Percentiles rank a stretch among this genome's conserved stretches.
Evolutionary conservation across 2,797 vertebrate species (phyloP).

Genomic region (Urocyon cinereoargenteus): DNA sequence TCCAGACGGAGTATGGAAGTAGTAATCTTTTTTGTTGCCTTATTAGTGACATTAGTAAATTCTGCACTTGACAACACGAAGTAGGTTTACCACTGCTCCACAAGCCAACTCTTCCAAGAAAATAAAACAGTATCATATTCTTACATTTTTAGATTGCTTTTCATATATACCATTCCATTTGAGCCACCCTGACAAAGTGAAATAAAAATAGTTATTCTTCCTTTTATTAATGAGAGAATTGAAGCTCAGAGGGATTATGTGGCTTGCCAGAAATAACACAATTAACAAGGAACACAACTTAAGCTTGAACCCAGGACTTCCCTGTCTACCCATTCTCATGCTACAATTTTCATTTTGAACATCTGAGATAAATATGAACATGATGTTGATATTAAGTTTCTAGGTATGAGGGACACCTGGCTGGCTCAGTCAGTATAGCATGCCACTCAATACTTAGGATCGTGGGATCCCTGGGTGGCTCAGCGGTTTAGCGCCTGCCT

Average conservation of each 20-base stretch:
- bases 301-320: not conserved
- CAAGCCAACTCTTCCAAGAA: slow-evolving; percentile 21
- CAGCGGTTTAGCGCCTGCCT: too few relatives aligned
- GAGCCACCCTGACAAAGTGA: not conserved
- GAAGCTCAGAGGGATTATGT: not conserved
- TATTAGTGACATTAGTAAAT: slow-evolving; percentile 27
- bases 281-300: not conserved
- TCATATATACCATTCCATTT: slow-evolving; percentile 2
- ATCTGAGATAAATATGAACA: slow-evolving; percentile 32
- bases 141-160: slow-evolving; percentile 50
- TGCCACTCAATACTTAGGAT: not conserved
- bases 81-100: not conserved
- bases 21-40: not conserved
- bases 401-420: not conserved
- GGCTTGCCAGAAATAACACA: slow-evolving; percentile 32
- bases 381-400: not conserved
- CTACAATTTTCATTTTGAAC: slow-evolving; percentile 56
- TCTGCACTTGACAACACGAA: slow-evolving; percentile 19
- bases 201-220: slow-evolving; percentile 9
- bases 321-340: not conserved
- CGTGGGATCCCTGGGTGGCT: too few relatives aligned
- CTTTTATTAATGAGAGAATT: slow-evolving; percentile 51
- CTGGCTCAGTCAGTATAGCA: not conserved
- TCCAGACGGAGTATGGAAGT: slow-evolving; percentile 5
- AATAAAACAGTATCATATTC: slow-evolving; percentile 18